Percentiles rank a stretch among this genome's conserved stretches.
Conservation (phyloP, 2,888 invertebrate genomes). For the Mongoloraphidia duomilia region DNA sequence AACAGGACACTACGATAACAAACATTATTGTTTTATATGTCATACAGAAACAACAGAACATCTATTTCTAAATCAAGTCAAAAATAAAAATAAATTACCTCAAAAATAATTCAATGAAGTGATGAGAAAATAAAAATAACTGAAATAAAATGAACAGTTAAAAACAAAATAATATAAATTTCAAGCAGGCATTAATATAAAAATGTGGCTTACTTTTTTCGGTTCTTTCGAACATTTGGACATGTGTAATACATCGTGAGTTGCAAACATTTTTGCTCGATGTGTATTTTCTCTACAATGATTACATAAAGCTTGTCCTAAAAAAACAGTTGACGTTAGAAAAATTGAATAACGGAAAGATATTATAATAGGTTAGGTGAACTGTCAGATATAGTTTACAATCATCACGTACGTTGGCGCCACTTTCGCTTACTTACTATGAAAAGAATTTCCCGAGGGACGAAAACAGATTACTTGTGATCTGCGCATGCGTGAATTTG, state of each 20-base stretch:
- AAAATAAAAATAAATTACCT: no score
- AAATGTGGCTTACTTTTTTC: slow-evolving; percentile 36
- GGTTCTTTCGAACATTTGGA: slow-evolving; percentile 53
- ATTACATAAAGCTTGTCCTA: slow-evolving; percentile 56
- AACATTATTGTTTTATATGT: not conserved
- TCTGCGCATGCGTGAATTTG: not conserved
- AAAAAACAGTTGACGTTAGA: slow-evolving; percentile 10
- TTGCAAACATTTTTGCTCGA: slow-evolving; percentile 61
- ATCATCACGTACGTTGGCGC: no score
- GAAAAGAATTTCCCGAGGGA: slow-evolving; percentile 6
- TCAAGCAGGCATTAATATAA: not conserved
- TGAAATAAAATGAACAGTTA: no score
- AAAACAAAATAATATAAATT: not conserved
- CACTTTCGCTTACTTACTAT: not conserved
- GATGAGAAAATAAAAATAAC: no score
- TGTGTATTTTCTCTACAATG: slow-evolving; percentile 59
- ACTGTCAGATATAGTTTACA: no score
- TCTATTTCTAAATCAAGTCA: no score
- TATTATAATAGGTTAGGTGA: no score
- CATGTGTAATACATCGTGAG: slow-evolving; percentile 57
- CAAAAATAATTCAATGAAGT: no score
- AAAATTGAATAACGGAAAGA: slow-evolving; percentile 1
- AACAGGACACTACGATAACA: slow-evolving; percentile 36
- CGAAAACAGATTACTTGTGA: no score
- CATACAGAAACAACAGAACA: no score